Base-by-base conservation (phyloP, 2,797 vertebrate species). In the Carduelis carduelis region DNA sequence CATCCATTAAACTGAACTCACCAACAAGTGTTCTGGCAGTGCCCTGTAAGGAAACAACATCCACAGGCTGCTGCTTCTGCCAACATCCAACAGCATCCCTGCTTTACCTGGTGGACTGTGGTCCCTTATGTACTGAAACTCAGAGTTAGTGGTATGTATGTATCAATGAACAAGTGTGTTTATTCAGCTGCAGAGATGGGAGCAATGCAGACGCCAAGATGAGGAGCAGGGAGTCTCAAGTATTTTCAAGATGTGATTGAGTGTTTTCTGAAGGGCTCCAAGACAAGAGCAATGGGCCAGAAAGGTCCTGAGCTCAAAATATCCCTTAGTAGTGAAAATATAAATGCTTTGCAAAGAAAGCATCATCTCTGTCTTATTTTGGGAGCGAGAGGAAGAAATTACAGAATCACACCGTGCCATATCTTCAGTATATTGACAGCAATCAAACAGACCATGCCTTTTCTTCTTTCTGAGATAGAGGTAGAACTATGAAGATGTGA, bases 331-430 rank as follows among this genome's bases (percentile, higher is more conserved):
- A 66, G 11, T 27, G 37, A 78, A 86, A 88, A 65, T 11, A 71
- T 3, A 61, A 55, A 37, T 22, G 13, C 14, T 61, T 65, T 63
- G 6, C 12, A 39, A 27, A 4, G 41, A 52, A 53, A 74, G 2
- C 11, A 24, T 80, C 2, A 16, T 24, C 9, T 70, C 88, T 89
- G 17, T 71, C 32, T 60, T 68, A 61, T 39, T 88, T 55, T 63
- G 21, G 2, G 6, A 50, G 12, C 5, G 46, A 81, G 77, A 86
- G 63, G 21, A 87, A 60, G 46, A 94, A 77, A 88, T 46, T 26
- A 27, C 12, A 5, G 9, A 69, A 76, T 39, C 9, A 61, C 3
- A 22, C 7, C 0, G 0, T 14, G 35, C 37, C 2, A 3, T 61
- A 8, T 32, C 17, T 75, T 78, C 22, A 46, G 6, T 32, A 32